A percentile compares a stretch with the other conserved stretches of the same genome.
These are phyloP conservation scores for Dolichallabes microphthalmus DNA, from an alignment of 2,113 vertebrate genomes.

Conservation along the genomic window DNA sequence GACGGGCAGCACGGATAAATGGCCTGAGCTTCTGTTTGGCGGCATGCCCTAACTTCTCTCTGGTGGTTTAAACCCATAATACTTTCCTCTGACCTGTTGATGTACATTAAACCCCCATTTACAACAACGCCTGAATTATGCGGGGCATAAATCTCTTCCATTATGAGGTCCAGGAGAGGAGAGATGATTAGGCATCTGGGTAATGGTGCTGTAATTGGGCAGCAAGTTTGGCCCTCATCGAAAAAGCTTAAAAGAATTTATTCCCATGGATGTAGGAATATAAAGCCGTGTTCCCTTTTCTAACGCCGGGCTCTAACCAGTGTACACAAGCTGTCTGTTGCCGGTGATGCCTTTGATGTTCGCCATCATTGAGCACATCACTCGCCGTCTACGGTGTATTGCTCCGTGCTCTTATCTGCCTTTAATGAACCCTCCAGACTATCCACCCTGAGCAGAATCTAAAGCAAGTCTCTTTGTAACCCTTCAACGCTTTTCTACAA, in stretches of 20 bases:
- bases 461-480: slow-evolving; percentile 3
- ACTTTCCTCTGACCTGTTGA: slow-evolving; percentile 68
- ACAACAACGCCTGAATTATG: slow-evolving; percentile 58
- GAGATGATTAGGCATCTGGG: slow-evolving; percentile 53
- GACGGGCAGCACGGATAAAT: slow-evolving; percentile 63
- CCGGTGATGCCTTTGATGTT: slow-evolving; percentile 40
- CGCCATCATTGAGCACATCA: slow-evolving; percentile 30
- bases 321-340: slow-evolving; percentile 10
- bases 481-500: not conserved
- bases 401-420: slow-evolving; percentile 28
- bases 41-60: slow-evolving; percentile 59
- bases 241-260: slow-evolving; percentile 42
- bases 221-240: slow-evolving; percentile 54
- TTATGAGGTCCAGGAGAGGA: slow-evolving; percentile 56
- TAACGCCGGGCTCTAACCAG: slow-evolving; percentile 5
- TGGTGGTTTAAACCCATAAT: slow-evolving; percentile 63
- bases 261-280: not conserved
- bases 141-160: slow-evolving; percentile 60
- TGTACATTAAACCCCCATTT: slow-evolving; percentile 64
- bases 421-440: slow-evolving; percentile 43
- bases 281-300: not conserved
- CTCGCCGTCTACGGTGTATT: slow-evolving; percentile 34
- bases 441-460: slow-evolving; percentile 1
- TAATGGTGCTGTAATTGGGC: slow-evolving; percentile 58
- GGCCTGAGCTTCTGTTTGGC: slow-evolving; percentile 69